Percentiles rank a stretch among this genome's conserved stretches.
phyloP scores from a whole-genome alignment of 2,888 invertebrate genomes.

The Cryptocephalus moraei region DNA sequence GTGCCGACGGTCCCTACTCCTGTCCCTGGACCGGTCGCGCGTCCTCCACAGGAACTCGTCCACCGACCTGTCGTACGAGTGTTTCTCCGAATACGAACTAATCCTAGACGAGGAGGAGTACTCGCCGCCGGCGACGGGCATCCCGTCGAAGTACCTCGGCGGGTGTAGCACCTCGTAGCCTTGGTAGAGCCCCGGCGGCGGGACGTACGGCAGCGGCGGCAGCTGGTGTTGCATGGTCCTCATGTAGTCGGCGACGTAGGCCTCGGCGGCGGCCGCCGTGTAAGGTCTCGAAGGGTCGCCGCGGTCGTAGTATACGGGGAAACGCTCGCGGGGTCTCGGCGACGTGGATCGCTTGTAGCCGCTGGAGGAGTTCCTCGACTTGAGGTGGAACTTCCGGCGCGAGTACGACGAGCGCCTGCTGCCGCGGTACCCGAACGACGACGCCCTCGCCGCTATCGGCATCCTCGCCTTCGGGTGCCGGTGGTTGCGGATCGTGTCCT shows the following conservation, averaged over 20 bases:
- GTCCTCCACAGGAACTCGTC: slow-evolving; percentile 83
- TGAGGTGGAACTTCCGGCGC: slow-evolving; percentile 53
- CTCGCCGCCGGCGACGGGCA: slow-evolving; percentile 68
- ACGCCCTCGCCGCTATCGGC: slow-evolving; percentile 41
- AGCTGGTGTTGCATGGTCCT: slow-evolving; percentile 77
- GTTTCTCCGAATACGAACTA: slow-evolving; percentile 43
- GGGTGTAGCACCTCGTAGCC: slow-evolving; percentile 34
- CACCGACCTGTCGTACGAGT: slow-evolving; percentile 74
- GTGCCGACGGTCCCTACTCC: slow-evolving; percentile 29
- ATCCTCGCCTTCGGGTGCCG: slow-evolving; percentile 37
- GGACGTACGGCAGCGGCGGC: slow-evolving; percentile 76
- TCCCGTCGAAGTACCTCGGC: slow-evolving; percentile 71
- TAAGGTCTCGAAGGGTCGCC: slow-evolving; percentile 40
- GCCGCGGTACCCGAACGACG: slow-evolving; percentile 34
- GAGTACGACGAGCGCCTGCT: slow-evolving; percentile 44
- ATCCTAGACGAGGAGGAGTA: slow-evolving; percentile 51
- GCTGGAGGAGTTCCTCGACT: slow-evolving; percentile 50
- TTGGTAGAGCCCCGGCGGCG: slow-evolving; percentile 44
- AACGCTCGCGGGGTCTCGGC: slow-evolving; percentile 44
- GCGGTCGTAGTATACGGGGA: slow-evolving; percentile 53
- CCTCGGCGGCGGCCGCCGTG: slow-evolving; percentile 61
- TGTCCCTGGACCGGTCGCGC: slow-evolving; percentile 35
- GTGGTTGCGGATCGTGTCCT: slow-evolving; percentile 30
- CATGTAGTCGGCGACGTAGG: slow-evolving; percentile 84
- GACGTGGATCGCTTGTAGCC: slow-evolving; percentile 51